These are phyloP conservation scores for Oreochromis niloticus DNA, from an alignment of 2,113 vertebrate genomes.

Conservation along the genomic window DNA sequence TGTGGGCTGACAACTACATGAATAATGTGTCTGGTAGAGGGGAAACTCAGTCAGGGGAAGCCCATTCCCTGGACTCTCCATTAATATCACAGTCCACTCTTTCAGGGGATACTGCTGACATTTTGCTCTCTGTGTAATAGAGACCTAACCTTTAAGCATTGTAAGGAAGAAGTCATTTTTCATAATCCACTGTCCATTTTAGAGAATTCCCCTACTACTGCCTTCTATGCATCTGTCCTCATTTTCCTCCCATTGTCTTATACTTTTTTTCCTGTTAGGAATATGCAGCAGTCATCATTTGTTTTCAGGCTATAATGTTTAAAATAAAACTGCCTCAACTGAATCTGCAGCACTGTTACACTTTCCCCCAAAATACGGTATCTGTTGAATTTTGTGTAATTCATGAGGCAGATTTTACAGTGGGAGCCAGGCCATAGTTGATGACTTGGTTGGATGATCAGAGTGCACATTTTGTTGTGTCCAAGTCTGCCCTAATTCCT, in stretches of 20 bases:
- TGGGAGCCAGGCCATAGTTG: not conserved
- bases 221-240: constrained; percentile 38
- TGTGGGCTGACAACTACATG: constrained; percentile 66
- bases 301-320: not conserved
- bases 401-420: not conserved
- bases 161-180: constrained; percentile 81
- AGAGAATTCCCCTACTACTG: constrained; percentile 29
- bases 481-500: constrained; percentile 61
- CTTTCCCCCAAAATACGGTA: not conserved
- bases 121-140: constrained; percentile 78
- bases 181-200: constrained; percentile 74
- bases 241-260: constrained; percentile 30
- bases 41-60: constrained; percentile 65
- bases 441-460: constrained; percentile 50
- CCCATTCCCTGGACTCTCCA: constrained; percentile 66
- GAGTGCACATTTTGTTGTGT: constrained; percentile 52
- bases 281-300: constrained; percentile 14
- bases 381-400: not conserved
- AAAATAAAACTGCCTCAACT: constrained; percentile 7
- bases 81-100: constrained; percentile 73
- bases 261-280: not conserved
- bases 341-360: not conserved
- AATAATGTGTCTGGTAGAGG: constrained; percentile 67
- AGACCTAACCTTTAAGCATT: constrained; percentile 90
- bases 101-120: constrained; percentile 70